phyloP scores from a whole-genome alignment of 2,797 vertebrate species.

The Sebastes steindachneri region DNA sequence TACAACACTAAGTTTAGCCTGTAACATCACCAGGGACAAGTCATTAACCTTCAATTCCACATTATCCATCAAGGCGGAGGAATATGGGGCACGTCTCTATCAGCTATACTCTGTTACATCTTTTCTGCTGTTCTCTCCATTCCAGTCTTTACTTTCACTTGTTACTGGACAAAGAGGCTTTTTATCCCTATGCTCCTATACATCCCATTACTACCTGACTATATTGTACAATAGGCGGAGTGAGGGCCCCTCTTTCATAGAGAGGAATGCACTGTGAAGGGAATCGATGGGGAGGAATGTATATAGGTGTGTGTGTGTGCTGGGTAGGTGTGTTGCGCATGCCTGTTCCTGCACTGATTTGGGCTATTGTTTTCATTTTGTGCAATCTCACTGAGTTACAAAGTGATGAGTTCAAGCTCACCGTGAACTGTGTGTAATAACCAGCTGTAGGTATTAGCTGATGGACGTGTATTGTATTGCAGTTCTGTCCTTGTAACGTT shows the following conservation, averaged over 20 bases:
- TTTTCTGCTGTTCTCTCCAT: conserved; percentile 5
- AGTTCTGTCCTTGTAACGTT: background rate
- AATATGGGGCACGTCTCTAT: conserved; percentile 13
- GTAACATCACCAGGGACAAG: conserved; percentile 32
- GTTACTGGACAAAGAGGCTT: conserved; percentile 36
- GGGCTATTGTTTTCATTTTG: conserved; percentile 40
- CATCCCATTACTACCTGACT: conserved; percentile 43
- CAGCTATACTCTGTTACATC: conserved; percentile 5
- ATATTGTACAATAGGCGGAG: conserved; percentile 47
- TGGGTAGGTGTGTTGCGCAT: conserved; percentile 13
- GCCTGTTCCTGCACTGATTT: conserved; percentile 26
- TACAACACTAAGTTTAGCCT: conserved; percentile 24
- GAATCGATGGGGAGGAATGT: conserved; percentile 48
- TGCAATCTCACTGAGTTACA: conserved; percentile 23
- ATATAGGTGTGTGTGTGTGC: background rate
- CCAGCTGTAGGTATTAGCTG: background rate
- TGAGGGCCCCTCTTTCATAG: conserved; percentile 49
- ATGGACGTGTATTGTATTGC: background rate
- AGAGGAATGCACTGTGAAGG: conserved; percentile 39
- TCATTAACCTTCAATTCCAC: conserved; percentile 51
- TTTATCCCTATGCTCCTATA: conserved; percentile 39
- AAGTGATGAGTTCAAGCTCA: background rate
- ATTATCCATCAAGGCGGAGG: conserved; percentile 10
- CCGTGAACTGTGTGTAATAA: conserved; percentile 8
- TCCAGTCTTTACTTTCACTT: background rate